Percentiles rank a stretch among this genome's conserved stretches.
Evolutionary conservation across 2,797 vertebrate genomes (phyloP).

Genomic region (Nannoperca obscura): DNA sequence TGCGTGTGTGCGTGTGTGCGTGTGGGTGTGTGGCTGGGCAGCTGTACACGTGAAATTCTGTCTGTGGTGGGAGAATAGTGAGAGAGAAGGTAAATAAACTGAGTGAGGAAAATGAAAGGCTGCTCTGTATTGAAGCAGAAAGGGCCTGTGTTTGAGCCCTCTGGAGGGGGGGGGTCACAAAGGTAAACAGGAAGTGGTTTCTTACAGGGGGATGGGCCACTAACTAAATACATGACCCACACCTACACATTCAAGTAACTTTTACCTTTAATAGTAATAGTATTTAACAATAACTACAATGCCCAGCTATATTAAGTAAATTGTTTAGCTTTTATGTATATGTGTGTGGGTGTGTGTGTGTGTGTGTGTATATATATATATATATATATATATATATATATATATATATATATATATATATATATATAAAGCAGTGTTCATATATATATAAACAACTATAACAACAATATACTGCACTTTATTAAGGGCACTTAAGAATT

Average conservation of each 20-base stretch:
- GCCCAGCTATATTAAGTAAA: background rate
- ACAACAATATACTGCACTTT: too few relatives aligned
- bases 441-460: too few relatives aligned
- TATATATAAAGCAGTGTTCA: too few relatives aligned
- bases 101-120: conserved; percentile 64
- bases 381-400: too few relatives aligned
- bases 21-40: conserved; percentile 27
- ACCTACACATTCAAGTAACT: conserved; percentile 5
- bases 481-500: too few relatives aligned
- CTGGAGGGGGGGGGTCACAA: conserved; percentile 59
- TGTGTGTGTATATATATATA: too few relatives aligned
- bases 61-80: conserved; percentile 67
- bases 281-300: background rate
- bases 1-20: conserved; percentile 29
- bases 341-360: too few relatives aligned
- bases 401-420: too few relatives aligned
- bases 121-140: conserved; percentile 72
- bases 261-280: conserved; percentile 16
- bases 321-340: background rate
- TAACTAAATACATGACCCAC: conserved; percentile 25
- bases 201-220: conserved; percentile 66
- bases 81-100: conserved; percentile 77
- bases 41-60: conserved; percentile 48
- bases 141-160: conserved; percentile 74
- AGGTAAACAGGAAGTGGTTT: conserved; percentile 86